Evolutionary conservation across 2,797 vertebrate species (phyloP).

Genomic region (Gallinago stenura): DNA sequence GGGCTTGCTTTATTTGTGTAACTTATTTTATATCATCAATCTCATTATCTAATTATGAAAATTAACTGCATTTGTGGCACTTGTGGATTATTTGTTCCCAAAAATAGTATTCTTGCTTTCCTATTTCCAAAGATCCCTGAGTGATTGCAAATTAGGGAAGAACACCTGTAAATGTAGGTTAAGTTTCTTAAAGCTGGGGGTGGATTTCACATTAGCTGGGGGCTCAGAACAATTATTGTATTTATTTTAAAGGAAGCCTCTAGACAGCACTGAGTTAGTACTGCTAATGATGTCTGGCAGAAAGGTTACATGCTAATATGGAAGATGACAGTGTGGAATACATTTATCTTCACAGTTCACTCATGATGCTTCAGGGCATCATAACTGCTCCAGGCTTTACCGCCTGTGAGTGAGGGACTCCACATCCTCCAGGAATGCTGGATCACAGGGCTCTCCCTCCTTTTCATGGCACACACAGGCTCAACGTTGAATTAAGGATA

Average conservation of each 20-base stretch:
- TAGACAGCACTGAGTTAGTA: background rate
- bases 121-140: background rate
- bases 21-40: background rate
- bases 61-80: background rate
- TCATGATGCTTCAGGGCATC: background rate
- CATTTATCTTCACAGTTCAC: background rate
- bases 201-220: background rate
- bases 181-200: background rate
- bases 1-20: background rate
- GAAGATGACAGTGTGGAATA: background rate
- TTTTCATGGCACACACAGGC: background rate
- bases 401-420: background rate
- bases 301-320: conserved; percentile 1
- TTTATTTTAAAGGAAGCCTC: conserved; percentile 9
- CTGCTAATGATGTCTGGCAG: background rate
- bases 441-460: background rate
- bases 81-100: background rate
- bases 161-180: background rate
- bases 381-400: background rate
- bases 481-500: background rate
- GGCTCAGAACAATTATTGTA: background rate
- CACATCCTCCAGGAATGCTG: background rate
- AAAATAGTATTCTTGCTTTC: background rate
- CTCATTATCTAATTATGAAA: background rate
- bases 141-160: background rate